phyloP scores from a whole-genome alignment of 1,140 invertebrate species.

The Aphis craccivora region DNA sequence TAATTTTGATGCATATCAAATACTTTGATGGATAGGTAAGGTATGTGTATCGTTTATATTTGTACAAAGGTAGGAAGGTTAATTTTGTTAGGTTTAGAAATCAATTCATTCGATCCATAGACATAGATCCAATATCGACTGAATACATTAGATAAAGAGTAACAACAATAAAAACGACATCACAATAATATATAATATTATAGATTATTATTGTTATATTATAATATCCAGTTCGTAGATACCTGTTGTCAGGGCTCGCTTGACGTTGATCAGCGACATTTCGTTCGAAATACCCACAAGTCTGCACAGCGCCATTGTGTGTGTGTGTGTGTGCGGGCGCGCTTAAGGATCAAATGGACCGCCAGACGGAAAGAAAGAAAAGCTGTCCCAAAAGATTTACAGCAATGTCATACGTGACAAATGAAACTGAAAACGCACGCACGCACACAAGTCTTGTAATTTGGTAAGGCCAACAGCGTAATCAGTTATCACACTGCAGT shows the following conservation, averaged over 20 bases:
- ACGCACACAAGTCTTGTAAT: background rate
- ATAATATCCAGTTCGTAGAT: background rate
- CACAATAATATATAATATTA: background rate
- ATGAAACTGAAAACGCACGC: background rate
- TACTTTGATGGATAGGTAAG: background rate
- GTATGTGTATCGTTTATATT: background rate
- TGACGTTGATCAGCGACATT: conserved; percentile 50
- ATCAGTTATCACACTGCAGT: background rate
- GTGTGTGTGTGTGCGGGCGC: background rate
- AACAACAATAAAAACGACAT: background rate
- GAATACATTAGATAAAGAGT: background rate
- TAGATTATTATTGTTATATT: background rate
- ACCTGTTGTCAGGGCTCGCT: conserved; percentile 46
- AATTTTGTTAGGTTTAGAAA: background rate
- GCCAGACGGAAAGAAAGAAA: background rate
- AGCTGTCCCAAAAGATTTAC: background rate
- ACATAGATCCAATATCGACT: background rate
- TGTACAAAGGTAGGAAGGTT: background rate
- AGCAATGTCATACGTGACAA: conserved; percentile 44
- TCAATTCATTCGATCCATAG: background rate
- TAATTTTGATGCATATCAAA: background rate
- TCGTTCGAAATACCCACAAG: conserved; percentile 51
- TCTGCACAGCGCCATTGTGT: conserved; percentile 50
- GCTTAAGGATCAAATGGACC: background rate
- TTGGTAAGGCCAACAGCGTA: background rate